phyloP scores from a whole-genome alignment of 2,113 vertebrate genomes.

The Pangasianodon gigas region DNA sequence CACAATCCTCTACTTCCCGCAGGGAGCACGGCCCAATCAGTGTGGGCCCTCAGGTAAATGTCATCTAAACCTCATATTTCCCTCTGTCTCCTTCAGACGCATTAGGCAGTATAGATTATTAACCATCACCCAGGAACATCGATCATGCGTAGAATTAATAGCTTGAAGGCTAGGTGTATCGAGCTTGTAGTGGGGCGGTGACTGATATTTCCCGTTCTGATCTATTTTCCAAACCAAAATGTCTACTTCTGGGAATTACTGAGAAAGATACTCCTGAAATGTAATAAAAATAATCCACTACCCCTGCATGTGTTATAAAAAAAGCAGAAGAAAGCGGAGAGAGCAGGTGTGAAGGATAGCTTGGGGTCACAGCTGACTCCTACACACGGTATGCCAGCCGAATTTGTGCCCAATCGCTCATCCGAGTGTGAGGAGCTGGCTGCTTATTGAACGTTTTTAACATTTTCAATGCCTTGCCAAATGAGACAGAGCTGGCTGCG shows the following conservation, averaged over 20 bases:
- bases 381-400: constrained; percentile 36
- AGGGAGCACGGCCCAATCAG: constrained; percentile 64
- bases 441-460: constrained; percentile 34
- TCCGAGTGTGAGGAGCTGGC: constrained; percentile 46
- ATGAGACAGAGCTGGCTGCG: constrained; percentile 38
- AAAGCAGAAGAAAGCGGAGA: constrained; percentile 6
- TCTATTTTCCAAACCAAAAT: constrained; percentile 5
- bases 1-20: constrained; percentile 63
- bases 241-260: constrained; percentile 19
- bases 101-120: constrained; percentile 39
- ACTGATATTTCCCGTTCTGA: constrained; percentile 11
- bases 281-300: constrained; percentile 37
- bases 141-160: constrained; percentile 39
- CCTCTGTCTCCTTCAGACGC: constrained; percentile 16
- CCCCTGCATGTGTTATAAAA: constrained; percentile 30
- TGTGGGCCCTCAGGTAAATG: constrained; percentile 73
- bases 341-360: constrained; percentile 51
- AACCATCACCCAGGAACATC: constrained; percentile 36
- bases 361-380: constrained; percentile 46
- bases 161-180: neutral
- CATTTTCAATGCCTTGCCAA: constrained; percentile 45
- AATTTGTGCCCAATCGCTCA: constrained; percentile 45
- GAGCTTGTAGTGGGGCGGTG: neutral
- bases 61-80: constrained; percentile 67
- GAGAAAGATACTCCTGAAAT: constrained; percentile 12